phyloP scores from a whole-genome alignment of 2,113 vertebrate genomes.

The Illadopsis cleaveri region DNA sequence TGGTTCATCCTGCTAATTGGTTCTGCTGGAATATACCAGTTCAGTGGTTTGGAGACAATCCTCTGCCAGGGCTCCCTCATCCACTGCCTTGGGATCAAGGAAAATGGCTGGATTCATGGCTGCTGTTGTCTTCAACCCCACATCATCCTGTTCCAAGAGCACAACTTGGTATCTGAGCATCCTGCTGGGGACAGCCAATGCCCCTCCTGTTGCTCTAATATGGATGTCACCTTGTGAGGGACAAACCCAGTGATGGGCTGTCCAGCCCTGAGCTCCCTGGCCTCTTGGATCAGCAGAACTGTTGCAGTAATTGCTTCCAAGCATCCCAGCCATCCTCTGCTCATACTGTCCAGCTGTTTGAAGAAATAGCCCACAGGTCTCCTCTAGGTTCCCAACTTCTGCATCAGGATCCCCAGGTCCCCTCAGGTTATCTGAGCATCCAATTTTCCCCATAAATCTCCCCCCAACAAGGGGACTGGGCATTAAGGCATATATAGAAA shows the following conservation, averaged over 20 bases:
- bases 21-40: not conserved
- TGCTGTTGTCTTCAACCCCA: not conserved
- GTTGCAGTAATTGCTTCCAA: not conserved
- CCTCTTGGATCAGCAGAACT: not conserved
- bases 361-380: not conserved
- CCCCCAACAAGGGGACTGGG: not conserved
- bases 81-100: not conserved
- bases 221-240: not conserved
- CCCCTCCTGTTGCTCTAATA: not conserved
- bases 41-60: not conserved
- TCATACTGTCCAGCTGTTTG: not conserved
- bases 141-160: not conserved
- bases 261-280: not conserved
- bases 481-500: not conserved
- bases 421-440: not conserved
- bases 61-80: not conserved
- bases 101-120: not conserved
- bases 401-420: not conserved
- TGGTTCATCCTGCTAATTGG: not conserved
- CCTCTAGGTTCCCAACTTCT: not conserved
- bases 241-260: not conserved
- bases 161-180: not conserved
- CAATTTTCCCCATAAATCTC: not conserved
- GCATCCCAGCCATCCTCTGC: not conserved
- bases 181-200: not conserved